Base-by-base conservation (phyloP, 2,797 vertebrate species). In the Cygnus olor region DNA sequence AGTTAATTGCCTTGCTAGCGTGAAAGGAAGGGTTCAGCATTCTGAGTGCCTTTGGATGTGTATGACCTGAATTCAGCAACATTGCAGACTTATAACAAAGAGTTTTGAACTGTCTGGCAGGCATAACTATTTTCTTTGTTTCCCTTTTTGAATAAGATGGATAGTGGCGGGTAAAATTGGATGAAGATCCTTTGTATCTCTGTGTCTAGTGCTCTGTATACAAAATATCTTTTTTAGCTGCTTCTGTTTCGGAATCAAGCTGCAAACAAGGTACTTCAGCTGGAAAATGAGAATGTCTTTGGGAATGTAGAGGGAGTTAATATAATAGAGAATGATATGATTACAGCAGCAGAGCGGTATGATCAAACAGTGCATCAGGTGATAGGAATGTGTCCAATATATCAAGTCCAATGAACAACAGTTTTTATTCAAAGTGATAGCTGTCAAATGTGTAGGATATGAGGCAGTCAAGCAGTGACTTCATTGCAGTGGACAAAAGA, bases 341-440 rank as follows among this genome's bases (percentile, higher is more conserved):
- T 80, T 72, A 77, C 42, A 93, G 79, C 71, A 87, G 18, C n/a
- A 57, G 38, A 72, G 51, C 1, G 0, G 34, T 78, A 78, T 45
- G 69, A 80, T 94, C 86, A 88, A 88, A 80, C 44, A 84, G 25
- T 51, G 16, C 73, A 70, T 85, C 84, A 89, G 94, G 72, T 97
- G 40, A 97, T 86, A 5, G 88, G 5, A 96, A 85, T 53, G 42
- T 89, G 86, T 80, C 81, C 92, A 83, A 93, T 95, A 79, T 76
- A 89, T 90, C 88, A 92, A 92, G 61, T 92, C 38, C 1, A 83
- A 94, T 90, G 90, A 83, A 56, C 20, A 89, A 45, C 68, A 95
- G n/a, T 64, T 94, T 95, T 93, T 85, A 97, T 95, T 89, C 34
- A 70, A 90, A 90, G 71, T 95, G 96, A 89, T 96, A 96, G 88